phyloP scores from a whole-genome alignment of 2,888 invertebrate species.

The Abrostola tripartita region DNA sequence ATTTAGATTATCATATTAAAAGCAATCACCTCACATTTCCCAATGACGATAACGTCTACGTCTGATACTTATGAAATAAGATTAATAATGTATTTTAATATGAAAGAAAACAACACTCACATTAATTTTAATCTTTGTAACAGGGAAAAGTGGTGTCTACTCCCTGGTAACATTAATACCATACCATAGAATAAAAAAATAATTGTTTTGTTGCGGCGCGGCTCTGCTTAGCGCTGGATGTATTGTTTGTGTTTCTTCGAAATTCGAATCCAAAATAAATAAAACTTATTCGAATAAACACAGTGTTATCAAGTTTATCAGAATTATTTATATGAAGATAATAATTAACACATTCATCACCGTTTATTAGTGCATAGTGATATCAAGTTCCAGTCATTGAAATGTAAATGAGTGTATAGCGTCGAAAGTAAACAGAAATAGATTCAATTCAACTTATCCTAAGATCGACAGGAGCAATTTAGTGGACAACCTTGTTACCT shows the following conservation, averaged over 20 bases:
- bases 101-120: no score
- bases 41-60: no score
- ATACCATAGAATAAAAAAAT: conserved; percentile 14
- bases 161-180: conserved; percentile 17
- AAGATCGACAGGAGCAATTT: conserved; percentile 4
- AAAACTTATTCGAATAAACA: neutral
- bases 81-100: no score
- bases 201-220: conserved; percentile 22
- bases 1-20: no score
- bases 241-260: conserved; percentile 23
- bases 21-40: no score
- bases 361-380: conserved; percentile 15
- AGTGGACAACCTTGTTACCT: neutral
- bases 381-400: conserved; percentile 27
- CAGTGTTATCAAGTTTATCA: conserved; percentile 15
- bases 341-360: neutral
- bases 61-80: no score
- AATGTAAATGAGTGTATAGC: conserved; percentile 26
- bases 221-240: conserved; percentile 3
- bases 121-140: no score
- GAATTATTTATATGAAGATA: neutral
- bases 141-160: no score
- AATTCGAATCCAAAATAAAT: conserved; percentile 7
- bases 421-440: conserved; percentile 50
- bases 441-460: conserved; percentile 23